Percentiles rank a stretch among this genome's conserved stretches.
These are phyloP conservation scores for Balanococcus diminutus DNA, from an alignment of 2,888 invertebrate species.

Conservation along the genomic window DNA sequence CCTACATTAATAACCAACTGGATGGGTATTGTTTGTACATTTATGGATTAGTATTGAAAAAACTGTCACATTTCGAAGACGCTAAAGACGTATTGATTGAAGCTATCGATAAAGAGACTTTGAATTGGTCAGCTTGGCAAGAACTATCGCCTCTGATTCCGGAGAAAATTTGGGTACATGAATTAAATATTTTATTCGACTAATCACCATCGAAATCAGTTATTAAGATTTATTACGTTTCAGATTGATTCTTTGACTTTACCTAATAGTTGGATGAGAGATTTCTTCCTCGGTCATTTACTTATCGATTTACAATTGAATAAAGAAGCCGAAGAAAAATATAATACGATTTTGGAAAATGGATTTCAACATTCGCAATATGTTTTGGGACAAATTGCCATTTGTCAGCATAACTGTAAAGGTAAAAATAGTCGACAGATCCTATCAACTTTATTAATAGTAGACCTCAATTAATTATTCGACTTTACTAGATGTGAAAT, in stretches of 20 bases:
- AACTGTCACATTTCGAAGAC: conserved; percentile 78
- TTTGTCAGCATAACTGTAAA: conserved; percentile 89
- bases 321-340: conserved; percentile 86
- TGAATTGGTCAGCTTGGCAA: conserved; percentile 95
- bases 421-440: conserved; percentile 67
- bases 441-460: too few species aligned
- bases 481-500: conserved; percentile 77
- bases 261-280: conserved; percentile 93
- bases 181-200: conserved; percentile 60
- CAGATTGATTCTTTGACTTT: conserved; percentile 63
- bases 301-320: conserved; percentile 88
- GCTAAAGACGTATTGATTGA: conserved; percentile 81
- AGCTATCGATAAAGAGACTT: conserved; percentile 78
- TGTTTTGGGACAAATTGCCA: conserved; percentile 88
- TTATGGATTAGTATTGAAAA: conserved; percentile 88
- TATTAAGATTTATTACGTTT: conserved; percentile 59
- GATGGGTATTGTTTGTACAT: conserved; percentile 89
- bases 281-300: conserved; percentile 88
- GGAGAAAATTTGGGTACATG: conserved; percentile 74
- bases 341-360: conserved; percentile 73
- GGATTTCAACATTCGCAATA: conserved; percentile 90
- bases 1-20: conserved; percentile 68
- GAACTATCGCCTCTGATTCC: conserved; percentile 85
- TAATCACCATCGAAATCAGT: too few species aligned
- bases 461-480: conserved; percentile 46